Evolutionary conservation across 2,113 vertebrate species (phyloP), one percentile per base, ranked within the genome.

Genomic region (Corythoichthys intestinalis): DNA sequence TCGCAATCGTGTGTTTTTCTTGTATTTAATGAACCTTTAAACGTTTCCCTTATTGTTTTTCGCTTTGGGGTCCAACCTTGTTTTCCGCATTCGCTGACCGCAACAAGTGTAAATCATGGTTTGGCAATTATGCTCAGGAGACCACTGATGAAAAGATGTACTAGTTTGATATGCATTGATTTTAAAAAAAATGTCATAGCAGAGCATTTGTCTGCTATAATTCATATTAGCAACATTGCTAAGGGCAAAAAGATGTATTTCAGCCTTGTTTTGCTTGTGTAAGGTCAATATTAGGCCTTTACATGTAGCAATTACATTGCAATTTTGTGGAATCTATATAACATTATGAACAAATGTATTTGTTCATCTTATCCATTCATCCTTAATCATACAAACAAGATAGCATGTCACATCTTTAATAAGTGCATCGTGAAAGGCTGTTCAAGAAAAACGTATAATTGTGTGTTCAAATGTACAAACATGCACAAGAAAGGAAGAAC

Each of bases 401-500:
- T 44, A 44, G 41, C 9, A 44, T 44, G 41, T 28, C 20, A 1
- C 20, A 28, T 28, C 20, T 28, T 28, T 28, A 28, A 28, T 28
- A 28, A 28, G 20, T 28, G 20, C 20, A 28, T 28, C 20, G 20
- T 28, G 20, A 28, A 28, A 28, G 20, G 20, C 20, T 28, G 20
- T 28, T 28, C 20, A 28, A 28, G 20, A 28, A 28, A 28, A 28
- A 28, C 20, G 20, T 9, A 35, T 41, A 44, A 2, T 66, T 57
- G 37, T 17, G 6, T 69, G 47, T 4, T 62, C n/a, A 59, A 54
- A 11, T 62, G 38, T 73, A 66, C 20, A 65, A 41, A 68, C 49
- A 2, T 35, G 17, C 66, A 48, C 2, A 15, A 67, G 81, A 28
- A 44, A 47, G 35, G 74, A 12, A 48, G 41, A 8, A 67, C 95